phyloP scores from a whole-genome alignment of 92 coral and sea anemone genomes.

The Palythoa caribaeorum region DNA sequence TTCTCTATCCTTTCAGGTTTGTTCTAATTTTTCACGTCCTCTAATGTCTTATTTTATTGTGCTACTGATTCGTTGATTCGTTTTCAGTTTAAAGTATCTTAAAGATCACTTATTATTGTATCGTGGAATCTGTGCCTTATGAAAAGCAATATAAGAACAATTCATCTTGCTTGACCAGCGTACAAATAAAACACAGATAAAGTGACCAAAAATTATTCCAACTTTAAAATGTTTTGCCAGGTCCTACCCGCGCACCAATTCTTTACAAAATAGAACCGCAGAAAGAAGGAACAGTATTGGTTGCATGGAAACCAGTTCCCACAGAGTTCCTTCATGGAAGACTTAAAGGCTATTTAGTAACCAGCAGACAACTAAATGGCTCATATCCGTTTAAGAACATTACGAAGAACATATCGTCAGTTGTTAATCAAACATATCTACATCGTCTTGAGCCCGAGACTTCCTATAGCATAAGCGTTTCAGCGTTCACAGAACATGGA shows the following conservation, averaged over 20 bases:
- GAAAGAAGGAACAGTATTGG: slow-evolving; percentile 31
- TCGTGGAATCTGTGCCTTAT: too few species aligned
- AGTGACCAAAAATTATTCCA: too few species aligned
- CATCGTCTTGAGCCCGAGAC: slow-evolving; percentile 38
- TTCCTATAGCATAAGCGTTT: slow-evolving; percentile 38
- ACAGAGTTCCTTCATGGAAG: slow-evolving; percentile 38
- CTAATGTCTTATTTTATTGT: too few species aligned
- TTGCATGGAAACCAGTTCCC: slow-evolving; percentile 60
- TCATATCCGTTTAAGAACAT: background rate
- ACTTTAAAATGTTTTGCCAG: slow-evolving; percentile 7
- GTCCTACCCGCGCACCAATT: slow-evolving; percentile 45
- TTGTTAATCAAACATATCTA: slow-evolving; percentile 8
- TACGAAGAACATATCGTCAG: slow-evolving; percentile 23
- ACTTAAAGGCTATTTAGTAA: slow-evolving; percentile 50
- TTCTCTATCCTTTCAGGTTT: too few species aligned
- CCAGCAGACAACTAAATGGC: background rate
- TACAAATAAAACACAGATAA: too few species aligned
- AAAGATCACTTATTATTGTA: too few species aligned
- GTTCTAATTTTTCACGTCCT: too few species aligned
- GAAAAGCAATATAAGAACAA: too few species aligned
- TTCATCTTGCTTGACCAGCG: too few species aligned
- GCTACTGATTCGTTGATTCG: too few species aligned
- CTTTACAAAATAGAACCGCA: slow-evolving; percentile 7
- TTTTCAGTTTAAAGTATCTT: too few species aligned
- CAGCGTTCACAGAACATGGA: slow-evolving; percentile 55